Evolutionary conservation across 2,113 vertebrate genomes (phyloP).

Genomic region (Phoenicopterus ruber): DNA sequence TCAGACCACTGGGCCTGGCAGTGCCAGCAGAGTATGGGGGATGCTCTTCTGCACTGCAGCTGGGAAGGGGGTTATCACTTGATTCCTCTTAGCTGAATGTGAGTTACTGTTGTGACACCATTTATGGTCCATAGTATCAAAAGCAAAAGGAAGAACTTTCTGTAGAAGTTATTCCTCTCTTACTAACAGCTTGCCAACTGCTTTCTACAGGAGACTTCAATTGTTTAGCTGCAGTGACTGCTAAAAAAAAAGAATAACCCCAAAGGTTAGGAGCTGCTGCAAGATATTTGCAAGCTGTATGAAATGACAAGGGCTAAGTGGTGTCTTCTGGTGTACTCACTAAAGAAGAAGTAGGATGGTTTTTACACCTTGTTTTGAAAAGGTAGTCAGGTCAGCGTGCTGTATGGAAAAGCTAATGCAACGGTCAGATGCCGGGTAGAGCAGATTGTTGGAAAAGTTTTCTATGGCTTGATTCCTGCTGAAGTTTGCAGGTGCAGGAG

Average conservation of each 20-base stretch:
- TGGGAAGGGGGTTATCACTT: neutral
- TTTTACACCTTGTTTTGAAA: neutral
- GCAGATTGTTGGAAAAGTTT: neutral
- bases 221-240: neutral
- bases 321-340: neutral
- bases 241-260: neutral
- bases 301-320: neutral
- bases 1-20: neutral
- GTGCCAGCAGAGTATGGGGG: neutral
- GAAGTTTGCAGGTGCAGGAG: neutral
- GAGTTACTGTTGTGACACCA: neutral
- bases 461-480: neutral
- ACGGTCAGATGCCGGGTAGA: neutral
- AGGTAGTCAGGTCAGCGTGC: neutral
- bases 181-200: neutral
- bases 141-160: neutral
- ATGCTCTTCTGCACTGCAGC: neutral
- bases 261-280: neutral
- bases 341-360: neutral
- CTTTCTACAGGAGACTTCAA: neutral
- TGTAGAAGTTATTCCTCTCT: neutral
- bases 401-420: accelerated
- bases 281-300: neutral
- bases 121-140: neutral
- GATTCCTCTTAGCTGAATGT: neutral